A percentile compares a stretch with the other conserved stretches of the same genome.
phyloP scores from a whole-genome alignment of 1,140 invertebrate genomes.

The Meloidogyne chitwoodi region DNA sequence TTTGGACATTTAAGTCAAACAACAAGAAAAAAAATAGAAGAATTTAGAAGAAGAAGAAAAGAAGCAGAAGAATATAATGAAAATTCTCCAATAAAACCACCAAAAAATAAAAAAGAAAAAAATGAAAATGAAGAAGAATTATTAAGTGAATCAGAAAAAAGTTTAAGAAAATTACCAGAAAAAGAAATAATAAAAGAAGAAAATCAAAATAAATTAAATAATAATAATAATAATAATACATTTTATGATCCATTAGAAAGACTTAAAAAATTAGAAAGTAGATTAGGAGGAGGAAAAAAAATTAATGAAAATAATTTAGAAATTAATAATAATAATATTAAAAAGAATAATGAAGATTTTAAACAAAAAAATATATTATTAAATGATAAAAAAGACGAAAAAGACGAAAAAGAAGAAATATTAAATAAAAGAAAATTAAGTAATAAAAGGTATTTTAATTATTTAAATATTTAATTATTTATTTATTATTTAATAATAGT shows the following conservation, averaged over 20 bases:
- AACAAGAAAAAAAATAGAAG: constrained; percentile 53
- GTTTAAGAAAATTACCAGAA: constrained; percentile 30
- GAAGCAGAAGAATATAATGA: constrained; percentile 61
- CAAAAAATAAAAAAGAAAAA: constrained; percentile 41
- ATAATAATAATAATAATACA: constrained; percentile 21
- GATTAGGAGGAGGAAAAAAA: constrained; percentile 31
- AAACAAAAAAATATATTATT: not conserved
- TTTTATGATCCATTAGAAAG: constrained; percentile 58
- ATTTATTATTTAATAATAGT: not conserved
- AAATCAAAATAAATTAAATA: not conserved
- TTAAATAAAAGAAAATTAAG: not conserved
- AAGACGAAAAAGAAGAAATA: not conserved
- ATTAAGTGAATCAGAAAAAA: constrained; percentile 53
- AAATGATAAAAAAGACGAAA: no score
- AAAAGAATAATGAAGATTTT: not conserved
- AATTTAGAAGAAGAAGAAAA: constrained; percentile 54
- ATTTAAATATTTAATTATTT: no score
- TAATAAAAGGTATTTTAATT: no score
- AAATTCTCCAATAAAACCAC: constrained; percentile 58
- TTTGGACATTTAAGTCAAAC: constrained; percentile 54
- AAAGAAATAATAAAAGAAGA: constrained; percentile 7
- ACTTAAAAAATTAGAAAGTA: constrained; percentile 50
- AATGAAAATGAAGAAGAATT: constrained; percentile 30
- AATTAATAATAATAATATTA: not conserved
- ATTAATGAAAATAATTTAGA: not conserved